Evolutionary conservation across 2,888 invertebrate genomes (phyloP).

Genomic region (Himalopsyche anomala): DNA sequence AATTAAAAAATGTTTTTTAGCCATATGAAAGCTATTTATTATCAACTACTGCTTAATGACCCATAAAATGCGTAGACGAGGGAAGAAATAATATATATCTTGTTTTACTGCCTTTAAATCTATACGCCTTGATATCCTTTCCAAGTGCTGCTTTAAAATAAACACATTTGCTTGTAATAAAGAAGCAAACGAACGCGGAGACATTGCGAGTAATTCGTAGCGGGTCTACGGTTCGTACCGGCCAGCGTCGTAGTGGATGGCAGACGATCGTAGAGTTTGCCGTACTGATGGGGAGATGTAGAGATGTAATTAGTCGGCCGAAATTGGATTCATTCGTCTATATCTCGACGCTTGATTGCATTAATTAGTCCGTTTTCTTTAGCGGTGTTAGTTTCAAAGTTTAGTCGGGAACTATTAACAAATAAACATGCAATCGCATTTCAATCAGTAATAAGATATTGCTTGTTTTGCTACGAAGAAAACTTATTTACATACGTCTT

Average conservation of each 20-base stretch:
- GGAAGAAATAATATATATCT: background rate
- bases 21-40: too few species aligned
- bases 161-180: slow-evolving; percentile 56
- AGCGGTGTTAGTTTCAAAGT: background rate
- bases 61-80: background rate
- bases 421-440: too few species aligned
- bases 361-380: slow-evolving; percentile 28
- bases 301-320: slow-evolving; percentile 27
- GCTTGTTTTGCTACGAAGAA: too few species aligned
- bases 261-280: background rate
- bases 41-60: background rate
- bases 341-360: slow-evolving; percentile 21
- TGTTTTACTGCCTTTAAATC: slow-evolving; percentile 29
- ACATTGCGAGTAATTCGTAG: slow-evolving; percentile 44
- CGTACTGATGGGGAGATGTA: slow-evolving; percentile 8
- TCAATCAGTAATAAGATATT: too few species aligned
- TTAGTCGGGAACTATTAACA: too few species aligned
- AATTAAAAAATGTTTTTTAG: too few species aligned
- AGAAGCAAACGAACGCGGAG: slow-evolving; percentile 46
- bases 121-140: slow-evolving; percentile 28
- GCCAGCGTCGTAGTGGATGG: slow-evolving; percentile 9
- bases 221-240: slow-evolving; percentile 18
- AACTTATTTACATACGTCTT: too few species aligned
- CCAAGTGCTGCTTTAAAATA: slow-evolving; percentile 53
- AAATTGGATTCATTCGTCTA: slow-evolving; percentile 43